Conservation (phyloP, 2,797 vertebrate genomes). For the Hydrolagus colliei region DNA sequence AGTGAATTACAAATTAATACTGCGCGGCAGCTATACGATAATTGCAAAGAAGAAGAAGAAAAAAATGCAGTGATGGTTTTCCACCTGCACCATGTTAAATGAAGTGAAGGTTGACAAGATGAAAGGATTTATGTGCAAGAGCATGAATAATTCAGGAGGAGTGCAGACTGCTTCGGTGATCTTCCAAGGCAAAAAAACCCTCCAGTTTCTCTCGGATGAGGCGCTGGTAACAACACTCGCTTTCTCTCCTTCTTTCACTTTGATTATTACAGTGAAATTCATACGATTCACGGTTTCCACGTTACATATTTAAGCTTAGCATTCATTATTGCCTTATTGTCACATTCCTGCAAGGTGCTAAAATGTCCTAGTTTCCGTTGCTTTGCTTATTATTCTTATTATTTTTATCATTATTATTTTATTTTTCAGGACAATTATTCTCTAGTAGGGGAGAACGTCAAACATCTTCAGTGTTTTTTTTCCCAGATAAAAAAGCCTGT, state of each 20-base stretch:
- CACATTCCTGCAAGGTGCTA: background rate
- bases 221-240: background rate
- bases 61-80: background rate
- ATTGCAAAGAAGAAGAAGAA: background rate
- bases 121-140: constrained; percentile 3
- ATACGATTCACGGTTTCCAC: background rate
- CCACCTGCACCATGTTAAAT: background rate
- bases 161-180: no score
- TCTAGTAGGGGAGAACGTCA: background rate
- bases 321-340: background rate
- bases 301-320: background rate
- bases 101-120: background rate
- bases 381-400: background rate
- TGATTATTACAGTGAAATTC: background rate
- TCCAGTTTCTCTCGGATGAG: background rate
- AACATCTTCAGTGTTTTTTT: background rate
- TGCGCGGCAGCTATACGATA: no score
- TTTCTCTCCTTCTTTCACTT: background rate
- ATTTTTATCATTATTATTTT: no score
- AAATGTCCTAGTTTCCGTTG: background rate
- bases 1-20: background rate
- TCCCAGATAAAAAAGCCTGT: background rate
- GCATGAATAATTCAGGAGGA: constrained; percentile 22
- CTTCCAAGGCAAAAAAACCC: background rate
- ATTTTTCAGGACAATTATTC: background rate